Evolutionary conservation across 2,888 invertebrate species (phyloP), one percentile per base, ranked within the genome.

Genomic region (Phragmatobia fuliginosa): DNA sequence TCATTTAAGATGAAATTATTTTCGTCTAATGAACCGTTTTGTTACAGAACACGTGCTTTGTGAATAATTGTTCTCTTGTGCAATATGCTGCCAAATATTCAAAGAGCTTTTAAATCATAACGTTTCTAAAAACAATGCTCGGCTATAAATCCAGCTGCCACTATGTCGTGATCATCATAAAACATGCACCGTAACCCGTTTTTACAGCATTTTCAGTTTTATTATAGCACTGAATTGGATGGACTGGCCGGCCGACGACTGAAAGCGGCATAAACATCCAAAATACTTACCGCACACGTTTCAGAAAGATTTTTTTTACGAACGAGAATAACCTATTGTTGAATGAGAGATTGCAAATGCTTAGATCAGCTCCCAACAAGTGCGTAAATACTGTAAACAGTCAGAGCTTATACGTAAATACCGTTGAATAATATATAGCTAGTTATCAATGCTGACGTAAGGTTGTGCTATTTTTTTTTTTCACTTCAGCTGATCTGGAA

Each of bases 181-280:
- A 87, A 77, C 78, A 78, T 64, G 69, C 81, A 69, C 76, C 56
- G 70, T 75, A 76, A 71, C 81, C 73, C 74, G 67, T 61, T 75
- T 89, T 89, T 88, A 91, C 87, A 75, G 87, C 89, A 87, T 88
- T 90, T 89, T 88, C 87, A 78, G 77, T 87, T 91, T 91, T 88
- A 91, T 85, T 85, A 79, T 88, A 74, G 66, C 66, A 76, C 89
- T 75, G 86, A 89, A 86, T 90, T 90, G 91, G 90, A 90, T 88
- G 87, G 86, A 90, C 85, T 77, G 62, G 71, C 71, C 59, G 41
- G 62, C 71, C 67, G 52, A 52, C 71, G 60, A 52, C 62, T 67
- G 67, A 64, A 59, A 68, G 52, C 41, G 14, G 59, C 41, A 56
- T 70, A 66, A 70, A 71, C 67, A 67, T 62, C 62, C 60, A 18